phyloP scores from a whole-genome alignment of 2,113 vertebrate species.

The Sterrhoptilus dennistouni region DNA sequence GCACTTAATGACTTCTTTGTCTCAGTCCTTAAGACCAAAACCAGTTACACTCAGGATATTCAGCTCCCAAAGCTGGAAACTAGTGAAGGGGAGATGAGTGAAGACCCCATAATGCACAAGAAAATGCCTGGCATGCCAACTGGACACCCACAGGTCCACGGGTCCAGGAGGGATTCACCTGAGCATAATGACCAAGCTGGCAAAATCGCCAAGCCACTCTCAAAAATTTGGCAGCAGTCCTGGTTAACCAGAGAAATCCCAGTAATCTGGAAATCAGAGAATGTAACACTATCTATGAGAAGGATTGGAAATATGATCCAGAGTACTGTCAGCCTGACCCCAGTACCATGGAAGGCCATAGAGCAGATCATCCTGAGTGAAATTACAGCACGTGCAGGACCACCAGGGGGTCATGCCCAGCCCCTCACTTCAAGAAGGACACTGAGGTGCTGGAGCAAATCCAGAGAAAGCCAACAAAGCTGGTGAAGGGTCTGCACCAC shows the following conservation, averaged over 20 bases:
- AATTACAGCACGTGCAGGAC: not conserved
- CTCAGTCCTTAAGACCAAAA: not conserved
- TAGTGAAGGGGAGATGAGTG: not conserved
- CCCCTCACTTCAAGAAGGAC: not conserved
- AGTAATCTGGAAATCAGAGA: not conserved
- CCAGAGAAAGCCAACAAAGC: not conserved
- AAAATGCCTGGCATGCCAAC: not conserved
- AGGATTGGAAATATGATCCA: not conserved
- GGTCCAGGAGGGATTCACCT: not conserved
- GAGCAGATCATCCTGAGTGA: not conserved
- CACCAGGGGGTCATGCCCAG: not conserved
- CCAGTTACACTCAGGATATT: not conserved
- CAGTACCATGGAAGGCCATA: accelerated
- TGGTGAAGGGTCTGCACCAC: not conserved
- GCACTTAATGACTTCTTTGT: not conserved
- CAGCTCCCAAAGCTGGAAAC: not conserved
- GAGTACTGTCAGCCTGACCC: not conserved
- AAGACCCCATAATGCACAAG: not conserved
- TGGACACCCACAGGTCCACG: not conserved
- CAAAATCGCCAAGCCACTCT: not conserved
- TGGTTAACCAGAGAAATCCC: not conserved
- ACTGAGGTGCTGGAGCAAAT: not conserved
- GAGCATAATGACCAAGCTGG: accelerated
- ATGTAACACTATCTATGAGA: not conserved
- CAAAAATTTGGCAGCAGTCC: not conserved